Percentiles rank a stretch among this genome's conserved stretches.
Evolutionary conservation across 2,797 vertebrate species (phyloP).

Genomic region (Centropyge bicolor): DNA sequence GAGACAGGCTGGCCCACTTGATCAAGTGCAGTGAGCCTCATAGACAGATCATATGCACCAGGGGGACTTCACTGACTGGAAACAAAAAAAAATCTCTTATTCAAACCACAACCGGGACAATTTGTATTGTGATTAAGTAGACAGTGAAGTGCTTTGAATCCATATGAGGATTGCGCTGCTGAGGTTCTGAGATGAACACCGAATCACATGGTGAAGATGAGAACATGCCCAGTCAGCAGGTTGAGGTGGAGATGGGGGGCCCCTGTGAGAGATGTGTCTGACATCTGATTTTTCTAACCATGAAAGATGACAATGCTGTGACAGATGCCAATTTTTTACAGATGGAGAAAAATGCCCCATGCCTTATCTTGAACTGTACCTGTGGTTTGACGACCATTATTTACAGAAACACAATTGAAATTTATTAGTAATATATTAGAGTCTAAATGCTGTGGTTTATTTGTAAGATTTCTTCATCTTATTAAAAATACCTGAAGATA

Average conservation of each 20-base stretch:
- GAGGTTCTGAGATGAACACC: slow-evolving; percentile 67
- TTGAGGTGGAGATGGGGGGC: slow-evolving; percentile 55
- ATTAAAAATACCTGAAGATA: slow-evolving; percentile 9
- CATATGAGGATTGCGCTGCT: slow-evolving; percentile 71
- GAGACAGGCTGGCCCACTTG: slow-evolving; percentile 77
- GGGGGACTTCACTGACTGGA: slow-evolving; percentile 69
- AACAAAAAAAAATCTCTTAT: slow-evolving; percentile 71
- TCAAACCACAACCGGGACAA: slow-evolving; percentile 81
- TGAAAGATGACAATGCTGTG: slow-evolving; percentile 80
- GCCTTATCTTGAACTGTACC: slow-evolving; percentile 25
- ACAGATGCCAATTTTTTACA: slow-evolving; percentile 76
- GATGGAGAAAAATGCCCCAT: slow-evolving; percentile 73
- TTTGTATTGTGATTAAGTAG: slow-evolving; percentile 86
- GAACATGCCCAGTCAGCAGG: slow-evolving; percentile 84
- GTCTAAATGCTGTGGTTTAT: neutral
- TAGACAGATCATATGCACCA: slow-evolving; percentile 78
- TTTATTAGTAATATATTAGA: slow-evolving; percentile 37
- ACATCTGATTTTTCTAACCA: slow-evolving; percentile 84
- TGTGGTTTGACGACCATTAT: slow-evolving; percentile 8
- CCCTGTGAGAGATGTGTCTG: slow-evolving; percentile 67
- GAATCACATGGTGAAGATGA: slow-evolving; percentile 69
- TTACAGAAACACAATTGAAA: slow-evolving; percentile 36
- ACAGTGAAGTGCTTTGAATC: slow-evolving; percentile 76
- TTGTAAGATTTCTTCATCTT: slow-evolving; percentile 17
- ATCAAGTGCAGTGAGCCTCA: slow-evolving; percentile 81